These are phyloP conservation scores for Lepus timidus DNA, from an alignment of 2,113 vertebrate species.

Conservation along the genomic window DNA sequence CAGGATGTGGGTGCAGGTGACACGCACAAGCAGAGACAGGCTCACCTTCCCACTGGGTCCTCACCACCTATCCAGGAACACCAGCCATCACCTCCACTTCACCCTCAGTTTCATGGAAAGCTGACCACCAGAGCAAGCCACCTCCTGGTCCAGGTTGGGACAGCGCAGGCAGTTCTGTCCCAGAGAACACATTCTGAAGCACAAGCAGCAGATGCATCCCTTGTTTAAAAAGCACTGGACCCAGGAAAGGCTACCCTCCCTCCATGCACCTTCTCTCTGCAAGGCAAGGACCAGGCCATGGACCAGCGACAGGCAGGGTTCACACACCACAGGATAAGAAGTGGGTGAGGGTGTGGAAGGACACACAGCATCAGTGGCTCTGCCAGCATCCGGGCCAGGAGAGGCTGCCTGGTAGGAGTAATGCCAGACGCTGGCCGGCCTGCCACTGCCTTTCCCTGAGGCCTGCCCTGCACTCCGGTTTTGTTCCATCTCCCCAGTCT, in stretches of 20 bases:
- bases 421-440: background rate
- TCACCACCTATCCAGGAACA: background rate
- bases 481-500: background rate
- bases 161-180: background rate
- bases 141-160: background rate
- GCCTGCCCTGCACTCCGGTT: background rate
- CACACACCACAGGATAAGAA: background rate
- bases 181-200: background rate
- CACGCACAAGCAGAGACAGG: background rate
- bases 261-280: background rate
- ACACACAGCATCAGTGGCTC: background rate
- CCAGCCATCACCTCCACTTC: background rate
- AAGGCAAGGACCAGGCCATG: background rate
- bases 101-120: background rate
- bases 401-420: no score
- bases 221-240: background rate
- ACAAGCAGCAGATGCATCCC: background rate
- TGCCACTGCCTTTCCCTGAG: background rate
- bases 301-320: background rate
- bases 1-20: background rate
- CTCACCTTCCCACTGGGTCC: background rate
- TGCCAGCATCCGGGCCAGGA: background rate
- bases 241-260: background rate
- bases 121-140: background rate
- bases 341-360: background rate